Conservation (phyloP, 2,113 vertebrate species). For the Psittacula cyanocephala region DNA sequence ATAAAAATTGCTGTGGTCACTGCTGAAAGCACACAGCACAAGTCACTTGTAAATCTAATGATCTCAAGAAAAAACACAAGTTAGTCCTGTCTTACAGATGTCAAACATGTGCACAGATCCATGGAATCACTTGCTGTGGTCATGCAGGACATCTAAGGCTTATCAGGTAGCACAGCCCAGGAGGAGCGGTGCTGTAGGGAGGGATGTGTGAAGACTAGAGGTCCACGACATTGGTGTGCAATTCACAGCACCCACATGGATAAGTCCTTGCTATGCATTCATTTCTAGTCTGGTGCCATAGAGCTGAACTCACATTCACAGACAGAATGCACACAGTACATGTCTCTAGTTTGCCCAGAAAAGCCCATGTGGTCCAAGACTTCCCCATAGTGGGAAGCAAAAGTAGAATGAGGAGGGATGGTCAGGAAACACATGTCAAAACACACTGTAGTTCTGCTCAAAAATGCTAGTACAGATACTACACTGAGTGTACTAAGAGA, state of each 20-base stretch:
- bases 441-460: not conserved
- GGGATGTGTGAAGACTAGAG: not conserved
- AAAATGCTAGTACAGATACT: not conserved
- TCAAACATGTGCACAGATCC: not conserved
- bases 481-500: not conserved
- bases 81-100: not conserved
- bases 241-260: not conserved
- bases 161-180: not conserved
- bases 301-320: not conserved
- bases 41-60: not conserved
- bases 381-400: not conserved
- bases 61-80: not conserved
- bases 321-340: not conserved
- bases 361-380: not conserved
- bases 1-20: not conserved
- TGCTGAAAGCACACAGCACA: not conserved
- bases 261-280: not conserved
- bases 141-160: not conserved
- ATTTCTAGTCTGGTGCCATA: not conserved
- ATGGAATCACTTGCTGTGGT: not conserved
- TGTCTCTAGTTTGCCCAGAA: not conserved
- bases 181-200: not conserved
- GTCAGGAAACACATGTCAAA: not conserved
- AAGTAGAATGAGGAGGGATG: not conserved
- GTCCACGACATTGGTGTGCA: fast-evolving